Percentiles rank a stretch among this genome's conserved stretches.
Evolutionary conservation across 2,797 vertebrate genomes (phyloP).

Genomic region (Gymnocypris eckloni): DNA sequence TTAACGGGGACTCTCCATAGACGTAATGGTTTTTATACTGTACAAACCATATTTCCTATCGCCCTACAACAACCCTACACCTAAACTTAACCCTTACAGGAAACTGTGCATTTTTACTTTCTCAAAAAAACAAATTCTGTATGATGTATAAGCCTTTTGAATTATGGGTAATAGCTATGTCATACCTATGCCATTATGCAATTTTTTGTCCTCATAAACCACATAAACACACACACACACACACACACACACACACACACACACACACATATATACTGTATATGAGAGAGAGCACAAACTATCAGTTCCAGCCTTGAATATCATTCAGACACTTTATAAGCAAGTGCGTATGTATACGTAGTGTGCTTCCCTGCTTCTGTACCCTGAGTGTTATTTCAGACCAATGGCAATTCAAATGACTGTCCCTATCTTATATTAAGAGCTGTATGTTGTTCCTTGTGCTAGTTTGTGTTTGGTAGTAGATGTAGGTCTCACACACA

Average conservation of each 20-base stretch:
- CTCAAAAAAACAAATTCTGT: too few species aligned
- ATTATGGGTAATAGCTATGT: too few species aligned
- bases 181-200: too few species aligned
- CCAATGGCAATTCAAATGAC: neutral
- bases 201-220: too few species aligned
- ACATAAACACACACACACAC: too few species aligned
- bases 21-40: too few species aligned
- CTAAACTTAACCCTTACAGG: too few species aligned
- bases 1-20: too few species aligned
- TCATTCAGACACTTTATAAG: neutral
- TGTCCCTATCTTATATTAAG: neutral
- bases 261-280: neutral
- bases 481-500: neutral
- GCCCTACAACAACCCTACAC: too few species aligned
- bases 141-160: too few species aligned
- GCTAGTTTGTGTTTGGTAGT: constrained; percentile 10
- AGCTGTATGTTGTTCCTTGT: neutral
- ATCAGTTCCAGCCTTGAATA: neutral
- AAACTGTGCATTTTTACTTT: too few species aligned
- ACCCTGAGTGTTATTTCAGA: neutral
- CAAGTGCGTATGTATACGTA: neutral
- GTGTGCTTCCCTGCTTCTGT: neutral
- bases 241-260: neutral
- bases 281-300: neutral
- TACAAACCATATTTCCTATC: too few species aligned